Evolutionary conservation across 2,888 invertebrate genomes (phyloP).

Genomic region (Lasioglossum marginatum): DNA sequence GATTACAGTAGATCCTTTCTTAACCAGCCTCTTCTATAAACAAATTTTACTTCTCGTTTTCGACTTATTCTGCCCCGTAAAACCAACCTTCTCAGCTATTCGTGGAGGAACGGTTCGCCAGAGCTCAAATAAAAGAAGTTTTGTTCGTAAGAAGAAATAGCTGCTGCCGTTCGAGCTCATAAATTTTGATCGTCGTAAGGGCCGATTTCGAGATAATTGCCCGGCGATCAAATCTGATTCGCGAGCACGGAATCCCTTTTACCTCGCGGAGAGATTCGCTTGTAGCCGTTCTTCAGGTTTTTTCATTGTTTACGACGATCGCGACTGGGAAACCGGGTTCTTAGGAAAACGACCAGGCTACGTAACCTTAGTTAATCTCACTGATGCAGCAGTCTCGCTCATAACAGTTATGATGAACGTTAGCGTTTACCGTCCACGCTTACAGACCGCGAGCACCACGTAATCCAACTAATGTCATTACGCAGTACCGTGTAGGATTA

Average conservation of each 20-base stretch:
- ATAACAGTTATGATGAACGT: constrained; percentile 70
- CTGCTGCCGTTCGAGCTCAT: background rate
- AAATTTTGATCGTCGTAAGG: background rate
- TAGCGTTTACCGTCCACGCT: constrained; percentile 64
- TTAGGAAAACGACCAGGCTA: constrained; percentile 52
- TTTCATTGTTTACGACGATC: constrained; percentile 13
- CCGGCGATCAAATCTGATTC: background rate
- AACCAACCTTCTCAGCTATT: background rate
- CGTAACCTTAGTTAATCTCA: constrained; percentile 64
- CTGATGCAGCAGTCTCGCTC: constrained; percentile 53
- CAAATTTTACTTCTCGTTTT: background rate
- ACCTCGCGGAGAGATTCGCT: background rate
- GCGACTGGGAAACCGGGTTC: constrained; percentile 25
- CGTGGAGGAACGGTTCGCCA: background rate
- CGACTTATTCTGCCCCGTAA: background rate
- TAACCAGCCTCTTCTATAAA: background rate
- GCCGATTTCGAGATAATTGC: background rate
- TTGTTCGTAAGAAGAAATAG: background rate
- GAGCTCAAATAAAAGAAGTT: constrained; percentile 1
- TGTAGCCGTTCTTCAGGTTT: background rate
- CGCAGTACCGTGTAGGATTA: constrained; percentile 62
- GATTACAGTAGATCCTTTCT: background rate
- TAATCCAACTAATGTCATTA: constrained; percentile 71
- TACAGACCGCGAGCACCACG: constrained; percentile 58
- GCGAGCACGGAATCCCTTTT: constrained; percentile 3